Evolutionary conservation across 2,888 invertebrate genomes (phyloP), one percentile per base, ranked within the genome.

Genomic region (Endotricha flammealis): DNA sequence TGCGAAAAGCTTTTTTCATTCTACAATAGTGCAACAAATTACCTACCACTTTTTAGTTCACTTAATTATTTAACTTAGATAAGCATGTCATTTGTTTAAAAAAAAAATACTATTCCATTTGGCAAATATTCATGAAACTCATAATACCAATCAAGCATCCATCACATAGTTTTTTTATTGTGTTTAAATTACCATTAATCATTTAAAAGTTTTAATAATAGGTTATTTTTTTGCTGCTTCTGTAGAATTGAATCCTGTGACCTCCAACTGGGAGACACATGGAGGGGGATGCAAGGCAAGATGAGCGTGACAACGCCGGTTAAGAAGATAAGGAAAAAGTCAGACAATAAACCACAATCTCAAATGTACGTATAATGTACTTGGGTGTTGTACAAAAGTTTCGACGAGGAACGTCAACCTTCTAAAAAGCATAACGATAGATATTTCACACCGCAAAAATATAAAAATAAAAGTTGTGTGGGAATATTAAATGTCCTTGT

Each of bases 171-270:
- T 28, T 25, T 33, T 37, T 13, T 25, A 31, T 29, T 40, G 13
- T 32, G 16, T 22, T 38, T 31, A 32, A 22, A 23, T 42, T 23
- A 35, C 29, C 34, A 36, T 33, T 32, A 39, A 40, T 43, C 38
- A 23, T 41, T 44, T 37, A 28, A 38, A 39, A 35, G 34, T 57
- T 64, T 69, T 76, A 75, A 69, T 75, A 71, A 74, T 62, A 68
- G 69, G 71, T 67, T 67, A 71, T 76, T 77, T 79, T 66, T 80
- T 92, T 91, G 75, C 76, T 81, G 75, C 76, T 81, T 74, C 75
- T 79, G 55, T 89, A 95, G 95, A 93, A 92, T 93, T 90, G 93
- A 94, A 91, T 93, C 94, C 90, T 93, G 93, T 93, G 94, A 95
- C 89, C 91, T 94, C 89, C 93, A 87, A 77, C 83, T 83, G 80